Evolutionary conservation across 1,140 invertebrate genomes (phyloP).

Genomic region (Yoshiicerus persimilis): DNA sequence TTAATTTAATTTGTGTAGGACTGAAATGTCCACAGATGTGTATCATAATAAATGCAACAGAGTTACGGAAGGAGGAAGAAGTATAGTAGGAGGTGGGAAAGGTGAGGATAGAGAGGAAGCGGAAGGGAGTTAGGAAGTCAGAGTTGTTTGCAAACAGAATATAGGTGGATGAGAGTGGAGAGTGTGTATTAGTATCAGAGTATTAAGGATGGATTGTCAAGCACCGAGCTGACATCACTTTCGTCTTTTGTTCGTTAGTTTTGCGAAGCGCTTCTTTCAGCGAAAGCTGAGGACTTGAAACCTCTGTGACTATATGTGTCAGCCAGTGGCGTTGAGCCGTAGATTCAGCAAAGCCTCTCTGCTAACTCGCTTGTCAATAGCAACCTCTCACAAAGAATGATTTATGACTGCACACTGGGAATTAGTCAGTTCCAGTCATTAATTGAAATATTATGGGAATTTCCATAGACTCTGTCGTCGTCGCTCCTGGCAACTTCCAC

Average conservation of each 20-base stretch:
- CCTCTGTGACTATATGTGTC: neutral
- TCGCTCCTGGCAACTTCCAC: conserved; percentile 2
- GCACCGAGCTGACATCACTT: neutral
- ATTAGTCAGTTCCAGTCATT: conserved; percentile 25
- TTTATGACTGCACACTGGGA: conserved; percentile 27
- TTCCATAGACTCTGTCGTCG: neutral
- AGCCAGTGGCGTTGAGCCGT: neutral
- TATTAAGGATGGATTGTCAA: neutral
- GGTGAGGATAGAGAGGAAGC: neutral
- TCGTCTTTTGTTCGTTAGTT: conserved; percentile 8
- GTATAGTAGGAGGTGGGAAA: too few species aligned
- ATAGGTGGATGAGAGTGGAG: neutral
- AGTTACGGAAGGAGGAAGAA: too few species aligned
- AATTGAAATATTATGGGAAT: conserved; percentile 29
- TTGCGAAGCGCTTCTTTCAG: neutral
- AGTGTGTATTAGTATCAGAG: neutral
- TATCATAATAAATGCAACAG: too few species aligned
- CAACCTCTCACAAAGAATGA: conserved; percentile 27
- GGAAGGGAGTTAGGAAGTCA: neutral
- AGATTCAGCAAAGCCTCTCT: neutral
- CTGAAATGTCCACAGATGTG: too few species aligned
- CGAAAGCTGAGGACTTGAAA: neutral
- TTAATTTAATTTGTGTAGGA: too few species aligned
- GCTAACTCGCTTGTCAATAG: conserved; percentile 20
- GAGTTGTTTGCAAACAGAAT: neutral